Evolutionary conservation across 2,113 vertebrate species (phyloP).

Genomic region (Crypturellus undulatus): DNA sequence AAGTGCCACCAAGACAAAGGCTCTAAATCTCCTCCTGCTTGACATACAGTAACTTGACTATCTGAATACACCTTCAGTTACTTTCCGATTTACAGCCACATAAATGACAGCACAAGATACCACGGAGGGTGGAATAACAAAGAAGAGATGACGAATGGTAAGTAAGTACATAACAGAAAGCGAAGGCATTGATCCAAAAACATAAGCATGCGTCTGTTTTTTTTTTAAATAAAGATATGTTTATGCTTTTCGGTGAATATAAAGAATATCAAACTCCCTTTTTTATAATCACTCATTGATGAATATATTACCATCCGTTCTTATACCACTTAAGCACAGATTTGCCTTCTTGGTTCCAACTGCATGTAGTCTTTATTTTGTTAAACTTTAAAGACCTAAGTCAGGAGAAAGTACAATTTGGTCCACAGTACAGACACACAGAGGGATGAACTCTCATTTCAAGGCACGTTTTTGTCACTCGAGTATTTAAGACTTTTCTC

Average conservation of each 20-base stretch:
- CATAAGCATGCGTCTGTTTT: neutral
- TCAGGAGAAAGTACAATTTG: neutral
- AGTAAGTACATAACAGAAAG: neutral
- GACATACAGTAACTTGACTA: neutral
- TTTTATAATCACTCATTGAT: neutral
- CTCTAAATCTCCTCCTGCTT: neutral
- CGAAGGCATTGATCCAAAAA: neutral
- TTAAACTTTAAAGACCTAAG: neutral
- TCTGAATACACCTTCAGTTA: neutral
- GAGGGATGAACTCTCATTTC: neutral
- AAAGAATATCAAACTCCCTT: too few species aligned
- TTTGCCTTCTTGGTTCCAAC: neutral
- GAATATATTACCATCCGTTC: neutral
- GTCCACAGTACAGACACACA: neutral
- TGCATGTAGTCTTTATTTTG: rapidly evolving
- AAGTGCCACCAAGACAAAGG: neutral
- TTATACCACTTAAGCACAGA: neutral
- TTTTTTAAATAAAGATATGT: neutral
- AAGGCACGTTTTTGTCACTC: neutral
- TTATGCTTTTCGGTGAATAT: too few species aligned
- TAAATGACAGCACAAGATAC: neutral
- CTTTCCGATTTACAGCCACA: neutral
- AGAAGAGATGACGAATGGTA: neutral
- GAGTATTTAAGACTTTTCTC: neutral
- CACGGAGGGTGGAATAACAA: neutral